Conservation (phyloP, 2,113 vertebrate species). For the Excalfactoria chinensis region DNA sequence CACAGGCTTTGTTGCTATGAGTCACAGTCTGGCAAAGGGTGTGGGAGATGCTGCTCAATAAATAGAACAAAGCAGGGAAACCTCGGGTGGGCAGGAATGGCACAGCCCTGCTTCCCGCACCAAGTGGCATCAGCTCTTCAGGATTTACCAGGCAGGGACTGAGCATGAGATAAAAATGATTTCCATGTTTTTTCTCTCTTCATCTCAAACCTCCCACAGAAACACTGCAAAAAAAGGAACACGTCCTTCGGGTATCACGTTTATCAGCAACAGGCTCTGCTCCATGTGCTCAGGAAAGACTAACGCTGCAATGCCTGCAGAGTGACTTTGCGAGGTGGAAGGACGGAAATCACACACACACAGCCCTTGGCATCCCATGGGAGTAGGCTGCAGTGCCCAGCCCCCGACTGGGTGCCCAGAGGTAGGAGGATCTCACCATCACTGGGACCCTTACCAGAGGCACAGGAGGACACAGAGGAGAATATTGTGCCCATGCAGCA, state of each 20-base stretch:
- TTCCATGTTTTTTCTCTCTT: background rate
- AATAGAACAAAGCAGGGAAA: slow-evolving; percentile 62
- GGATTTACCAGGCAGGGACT: background rate
- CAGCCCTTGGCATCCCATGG: background rate
- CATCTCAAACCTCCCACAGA: background rate
- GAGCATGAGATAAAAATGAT: background rate
- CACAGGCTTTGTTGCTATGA: slow-evolving; percentile 38
- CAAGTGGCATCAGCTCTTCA: background rate
- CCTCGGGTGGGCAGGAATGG: slow-evolving; percentile 52
- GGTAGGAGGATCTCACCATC: accelerated
- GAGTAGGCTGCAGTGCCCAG: accelerated
- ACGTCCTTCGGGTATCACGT: accelerated
- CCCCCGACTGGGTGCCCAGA: background rate
- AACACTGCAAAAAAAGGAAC: background rate
- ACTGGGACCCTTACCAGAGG: background rate
- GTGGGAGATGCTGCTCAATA: slow-evolving; percentile 24
- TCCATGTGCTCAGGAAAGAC: background rate
- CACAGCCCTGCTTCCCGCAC: slow-evolving; percentile 20
- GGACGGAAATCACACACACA: background rate
- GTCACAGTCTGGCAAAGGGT: slow-evolving; percentile 55
- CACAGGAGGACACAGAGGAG: background rate
- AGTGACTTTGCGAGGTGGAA: background rate
- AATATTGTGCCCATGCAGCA: background rate
- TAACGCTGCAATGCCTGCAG: accelerated
- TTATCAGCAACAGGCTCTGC: background rate